These are phyloP conservation scores for Aspidapion aeneum DNA, from an alignment of 2,888 invertebrate genomes.

Conservation along the genomic window DNA sequence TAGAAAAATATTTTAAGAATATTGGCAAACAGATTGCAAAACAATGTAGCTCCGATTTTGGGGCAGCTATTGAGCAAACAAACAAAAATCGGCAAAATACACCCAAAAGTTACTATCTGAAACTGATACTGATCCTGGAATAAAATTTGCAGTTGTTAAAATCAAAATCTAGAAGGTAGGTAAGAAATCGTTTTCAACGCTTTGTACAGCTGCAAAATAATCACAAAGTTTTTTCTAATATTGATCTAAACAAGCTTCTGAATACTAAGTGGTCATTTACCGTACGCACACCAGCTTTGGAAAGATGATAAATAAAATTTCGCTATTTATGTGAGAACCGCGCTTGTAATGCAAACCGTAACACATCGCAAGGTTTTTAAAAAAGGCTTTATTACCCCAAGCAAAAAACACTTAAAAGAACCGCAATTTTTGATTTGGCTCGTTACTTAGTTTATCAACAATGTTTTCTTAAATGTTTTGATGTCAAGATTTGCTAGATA, in stretches of 20 bases:
- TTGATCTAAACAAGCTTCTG: neutral
- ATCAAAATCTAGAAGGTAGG: too few species aligned
- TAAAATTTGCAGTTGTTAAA: too few species aligned
- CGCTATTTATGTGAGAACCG: neutral
- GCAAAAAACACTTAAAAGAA: neutral
- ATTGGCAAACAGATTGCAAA: too few species aligned
- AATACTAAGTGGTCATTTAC: neutral
- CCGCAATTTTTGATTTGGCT: neutral
- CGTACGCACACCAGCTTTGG: neutral
- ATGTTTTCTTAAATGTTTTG: neutral
- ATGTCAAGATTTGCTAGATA: neutral
- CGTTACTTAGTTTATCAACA: neutral
- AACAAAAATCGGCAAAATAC: too few species aligned
- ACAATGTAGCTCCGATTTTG: too few species aligned
- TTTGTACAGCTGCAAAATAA: too few species aligned
- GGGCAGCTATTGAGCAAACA: too few species aligned
- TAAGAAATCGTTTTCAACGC: too few species aligned
- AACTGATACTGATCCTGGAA: too few species aligned
- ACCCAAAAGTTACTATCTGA: too few species aligned
- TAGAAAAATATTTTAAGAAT: too few species aligned
- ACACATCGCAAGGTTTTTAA: neutral
- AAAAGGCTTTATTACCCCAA: neutral
- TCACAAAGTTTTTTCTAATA: neutral
- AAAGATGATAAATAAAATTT: neutral
- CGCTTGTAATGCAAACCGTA: neutral